These are phyloP conservation scores for Poecilia velifera DNA, from an alignment of 2,797 vertebrate species.

Conservation along the genomic window DNA sequence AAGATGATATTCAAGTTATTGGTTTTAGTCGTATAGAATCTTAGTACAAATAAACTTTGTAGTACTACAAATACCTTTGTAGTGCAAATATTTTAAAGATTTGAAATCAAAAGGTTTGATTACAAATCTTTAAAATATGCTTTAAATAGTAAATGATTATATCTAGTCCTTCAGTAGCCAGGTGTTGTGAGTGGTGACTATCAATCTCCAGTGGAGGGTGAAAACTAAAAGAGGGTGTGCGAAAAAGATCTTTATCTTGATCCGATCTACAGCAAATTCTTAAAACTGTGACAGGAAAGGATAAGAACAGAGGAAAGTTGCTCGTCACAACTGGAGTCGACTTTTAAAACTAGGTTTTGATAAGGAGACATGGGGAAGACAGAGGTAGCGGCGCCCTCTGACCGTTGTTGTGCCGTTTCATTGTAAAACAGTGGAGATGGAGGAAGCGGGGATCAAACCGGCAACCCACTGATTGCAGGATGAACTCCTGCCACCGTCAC, in stretches of 20 bases:
- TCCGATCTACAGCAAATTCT: background rate
- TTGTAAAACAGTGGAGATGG: too few species aligned
- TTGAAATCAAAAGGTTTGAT: background rate
- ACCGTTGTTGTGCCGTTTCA: too few species aligned
- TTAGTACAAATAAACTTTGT: too few species aligned
- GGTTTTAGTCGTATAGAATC: too few species aligned
- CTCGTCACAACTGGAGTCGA: background rate
- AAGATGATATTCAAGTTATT: background rate
- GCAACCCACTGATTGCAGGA: too few species aligned
- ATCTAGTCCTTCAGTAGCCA: constrained; percentile 10
- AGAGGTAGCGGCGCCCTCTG: too few species aligned
- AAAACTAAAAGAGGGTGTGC: background rate
- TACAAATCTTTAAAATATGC: background rate
- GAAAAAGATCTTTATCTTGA: background rate
- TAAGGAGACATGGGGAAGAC: constrained; percentile 9
- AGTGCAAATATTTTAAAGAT: too few species aligned
- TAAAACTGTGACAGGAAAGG: background rate
- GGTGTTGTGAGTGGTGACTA: constrained; percentile 53
- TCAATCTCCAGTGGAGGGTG: constrained; percentile 33
- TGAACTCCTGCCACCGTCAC: too few species aligned
- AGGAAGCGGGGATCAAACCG: too few species aligned
- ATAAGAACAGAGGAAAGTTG: constrained; percentile 11
- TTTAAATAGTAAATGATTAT: background rate
- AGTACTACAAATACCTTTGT: too few species aligned
- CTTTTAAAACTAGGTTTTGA: background rate